Conservation (phyloP, 1,140 invertebrate genomes). For the Aphidius gifuensis region DNA sequence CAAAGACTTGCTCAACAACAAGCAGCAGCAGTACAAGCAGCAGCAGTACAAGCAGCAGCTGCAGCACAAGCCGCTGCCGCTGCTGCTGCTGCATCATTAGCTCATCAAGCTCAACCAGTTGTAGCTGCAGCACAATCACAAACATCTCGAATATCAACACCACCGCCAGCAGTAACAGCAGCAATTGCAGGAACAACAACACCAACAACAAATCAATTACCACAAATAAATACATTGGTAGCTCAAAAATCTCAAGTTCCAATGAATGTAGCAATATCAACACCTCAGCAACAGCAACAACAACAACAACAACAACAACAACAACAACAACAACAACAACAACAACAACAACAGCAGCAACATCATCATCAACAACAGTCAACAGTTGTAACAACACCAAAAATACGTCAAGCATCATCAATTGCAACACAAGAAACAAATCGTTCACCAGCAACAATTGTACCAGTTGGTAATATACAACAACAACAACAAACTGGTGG, state of each 20-base stretch:
- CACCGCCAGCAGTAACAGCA: slow-evolving; percentile 23
- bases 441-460: slow-evolving; percentile 33
- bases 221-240: neutral
- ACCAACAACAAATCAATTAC: neutral
- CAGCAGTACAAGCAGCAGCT: slow-evolving; percentile 36
- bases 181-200: slow-evolving; percentile 10
- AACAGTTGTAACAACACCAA: slow-evolving; percentile 38
- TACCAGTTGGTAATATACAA: slow-evolving; percentile 46
- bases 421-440: slow-evolving; percentile 43
- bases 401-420: slow-evolving; percentile 35
- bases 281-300: slow-evolving; percentile 24
- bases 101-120: slow-evolving; percentile 24
- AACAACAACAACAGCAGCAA: slow-evolving; percentile 29
- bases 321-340: slow-evolving; percentile 35
- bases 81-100: slow-evolving; percentile 24
- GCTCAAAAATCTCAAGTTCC: neutral
- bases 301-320: slow-evolving; percentile 34
- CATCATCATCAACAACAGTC: slow-evolving; percentile 28
- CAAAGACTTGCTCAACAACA: slow-evolving; percentile 42
- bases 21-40: slow-evolving; percentile 23
- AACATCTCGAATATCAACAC: slow-evolving; percentile 28
- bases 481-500: slow-evolving; percentile 34
- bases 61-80: slow-evolving; percentile 29
- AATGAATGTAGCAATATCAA: neutral
- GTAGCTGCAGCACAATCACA: slow-evolving; percentile 5